Evolutionary conservation across 2,797 vertebrate genomes (phyloP), one percentile per base, ranked within the genome.

Genomic region (Gadopsis bispinosus): DNA sequence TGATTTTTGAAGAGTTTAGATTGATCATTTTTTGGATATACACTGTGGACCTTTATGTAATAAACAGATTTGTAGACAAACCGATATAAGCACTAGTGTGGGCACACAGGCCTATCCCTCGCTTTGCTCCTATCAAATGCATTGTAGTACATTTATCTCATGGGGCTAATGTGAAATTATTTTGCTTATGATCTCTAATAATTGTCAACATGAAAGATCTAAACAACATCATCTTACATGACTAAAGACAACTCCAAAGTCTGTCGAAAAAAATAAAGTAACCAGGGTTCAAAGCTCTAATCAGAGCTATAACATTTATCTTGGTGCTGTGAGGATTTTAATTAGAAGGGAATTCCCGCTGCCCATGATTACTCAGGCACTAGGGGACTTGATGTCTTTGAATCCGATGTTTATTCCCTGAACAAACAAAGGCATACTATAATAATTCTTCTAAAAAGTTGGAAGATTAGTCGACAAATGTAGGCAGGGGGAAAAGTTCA

Each of bases 271-370:
- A 66, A 50, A 45, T 47, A 47, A 56, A 62, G 71, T 0, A 69
- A 54, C 17, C 2, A 65, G 20, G 12, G 58, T 84, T 89, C 79
- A 90, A 88, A 91, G 88, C 83, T 80, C 56, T 77, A 80, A 82
- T 91, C 85, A 87, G 68, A 81, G 79, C 55, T 69, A 76, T 82
- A 89, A 89, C 75, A 87, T 84, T 73, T 67, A 87, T 89, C 76
- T 87, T 80, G 81, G 81, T 81, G 80, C 86, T 81, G 56, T 59
- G 73, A 89, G 75, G 80, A 86, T 85, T 92, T 93, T 90, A 89
- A 94, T 93, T 90, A 90, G 80, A 82, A 33, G 56, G 67, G 79
- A 90, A 88, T 79, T 91, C 91, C 90, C 87, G 82, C 85, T 87
- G 85, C 89, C 81, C 70, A 10, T 87, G 85, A 91, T 88, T 87